These are phyloP conservation scores for Heliconius ismenius DNA, from an alignment of 2,888 invertebrate genomes.

Conservation along the genomic window DNA sequence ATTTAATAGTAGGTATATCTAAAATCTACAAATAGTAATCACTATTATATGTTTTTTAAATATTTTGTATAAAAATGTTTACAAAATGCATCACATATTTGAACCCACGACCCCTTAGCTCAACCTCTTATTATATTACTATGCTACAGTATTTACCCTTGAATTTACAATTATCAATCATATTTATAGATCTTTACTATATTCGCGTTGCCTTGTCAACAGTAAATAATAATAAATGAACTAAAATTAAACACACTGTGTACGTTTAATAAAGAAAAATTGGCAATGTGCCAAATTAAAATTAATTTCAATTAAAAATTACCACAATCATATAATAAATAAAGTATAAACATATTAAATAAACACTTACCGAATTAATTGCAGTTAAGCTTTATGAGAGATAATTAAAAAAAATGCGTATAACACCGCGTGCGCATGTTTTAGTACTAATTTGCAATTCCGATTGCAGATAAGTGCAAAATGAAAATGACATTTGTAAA, in stretches of 20 bases:
- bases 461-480: neutral
- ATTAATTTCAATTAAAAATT: neutral
- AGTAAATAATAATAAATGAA: constrained; percentile 21
- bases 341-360: neutral
- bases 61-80: too few relatives aligned
- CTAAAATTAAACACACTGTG: constrained; percentile 8
- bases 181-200: neutral
- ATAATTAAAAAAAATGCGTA: neutral
- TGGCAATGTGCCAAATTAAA: constrained; percentile 1
- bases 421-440: neutral
- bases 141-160: neutral
- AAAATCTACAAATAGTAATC: too few relatives aligned
- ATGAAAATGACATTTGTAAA: neutral
- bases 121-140: neutral
- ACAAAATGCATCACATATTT: neutral
- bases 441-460: constrained; percentile 15
- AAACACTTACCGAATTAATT: constrained; percentile 1
- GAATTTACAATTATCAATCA: neutral
- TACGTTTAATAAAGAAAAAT: neutral
- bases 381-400: neutral
- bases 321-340: neutral
- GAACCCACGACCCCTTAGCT: neutral
- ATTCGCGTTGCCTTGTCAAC: neutral
- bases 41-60: neutral
- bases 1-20: neutral